Evolutionary conservation across 2,113 vertebrate genomes (phyloP), one percentile per base, ranked within the genome.

Genomic region (Ammodramus savannarum): DNA sequence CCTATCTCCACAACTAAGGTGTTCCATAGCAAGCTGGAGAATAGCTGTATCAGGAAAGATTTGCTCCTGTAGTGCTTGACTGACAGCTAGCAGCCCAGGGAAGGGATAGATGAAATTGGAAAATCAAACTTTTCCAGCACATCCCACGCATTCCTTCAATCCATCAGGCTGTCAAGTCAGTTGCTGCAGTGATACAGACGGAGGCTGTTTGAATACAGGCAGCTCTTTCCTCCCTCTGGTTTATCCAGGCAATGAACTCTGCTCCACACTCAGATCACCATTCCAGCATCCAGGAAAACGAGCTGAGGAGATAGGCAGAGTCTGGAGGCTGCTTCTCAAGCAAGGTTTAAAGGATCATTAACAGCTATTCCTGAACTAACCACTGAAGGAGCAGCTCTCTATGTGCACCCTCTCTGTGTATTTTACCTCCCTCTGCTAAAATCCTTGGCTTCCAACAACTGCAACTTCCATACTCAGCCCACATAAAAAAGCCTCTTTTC

Each of bases 121-220:
- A 92, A 87, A 81, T 59, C 39, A 85, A 94, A 68, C 61, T 22
- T 72, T 96, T 78, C 48, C 69, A 89, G 81, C 81, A 93, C 76
- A 87, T 67, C 89, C 93, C 34, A 75, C 23, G 0, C n/a, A 6
- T 68, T 72, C 85, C 77, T 72, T 87, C 87, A 85, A 72, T 87
- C 87, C 87, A 96, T 94, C 87, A 78, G 1, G 2, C 61, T 94
- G 87, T 75, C 87, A 93, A 63, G 62, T 27, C 61, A 57, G 63
- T 10, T 69, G 68, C 46, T 67, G 14, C 52, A 89, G 77, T 0
- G 0, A 67, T 8, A 62, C 61, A 89, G 34, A 74, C 0, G 0
- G 21, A 72, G 36, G 74, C 74, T 87, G 55, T 46, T 58, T 41
- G 73, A 89, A 55, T 67, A 63, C 61, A 82, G 52, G 17, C 1